Evolutionary conservation across 2,113 vertebrate species (phyloP).

Genomic region (Hippoglossus stenolepis): DNA sequence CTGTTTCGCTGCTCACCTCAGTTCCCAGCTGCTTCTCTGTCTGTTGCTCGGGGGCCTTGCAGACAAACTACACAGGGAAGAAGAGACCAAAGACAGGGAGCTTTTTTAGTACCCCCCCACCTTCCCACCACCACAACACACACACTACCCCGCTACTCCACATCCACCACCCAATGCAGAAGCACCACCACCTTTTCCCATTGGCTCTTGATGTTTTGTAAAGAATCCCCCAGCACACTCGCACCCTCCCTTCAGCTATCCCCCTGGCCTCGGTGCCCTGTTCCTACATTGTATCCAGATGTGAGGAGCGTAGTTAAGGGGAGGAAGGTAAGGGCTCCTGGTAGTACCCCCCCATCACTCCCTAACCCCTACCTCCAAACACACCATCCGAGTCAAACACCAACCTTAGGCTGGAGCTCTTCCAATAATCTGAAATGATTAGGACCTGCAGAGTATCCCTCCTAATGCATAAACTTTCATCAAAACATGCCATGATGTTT

Average conservation of each 20-base stretch:
- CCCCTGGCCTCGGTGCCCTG: slow-evolving; percentile 53
- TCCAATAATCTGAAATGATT: slow-evolving; percentile 7
- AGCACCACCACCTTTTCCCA: slow-evolving; percentile 53
- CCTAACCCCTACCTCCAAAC: slow-evolving; percentile 2
- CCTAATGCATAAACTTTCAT: neutral
- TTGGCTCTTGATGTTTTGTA: too few relatives aligned
- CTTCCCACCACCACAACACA: slow-evolving; percentile 31
- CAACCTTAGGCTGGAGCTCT: slow-evolving; percentile 2
- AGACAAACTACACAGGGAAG: slow-evolving; percentile 70
- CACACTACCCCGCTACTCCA: slow-evolving; percentile 33
- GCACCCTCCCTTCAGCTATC: slow-evolving; percentile 47
- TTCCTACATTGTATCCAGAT: slow-evolving; percentile 82
- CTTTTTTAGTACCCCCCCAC: slow-evolving; percentile 47
- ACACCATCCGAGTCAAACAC: slow-evolving; percentile 23
- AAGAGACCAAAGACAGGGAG: slow-evolving; percentile 73
- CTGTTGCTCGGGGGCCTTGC: slow-evolving; percentile 71
- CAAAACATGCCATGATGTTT: neutral
- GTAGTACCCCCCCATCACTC: slow-evolving; percentile 27
- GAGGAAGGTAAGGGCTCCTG: slow-evolving; percentile 59
- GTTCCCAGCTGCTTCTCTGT: slow-evolving; percentile 67
- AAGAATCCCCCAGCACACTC: too few relatives aligned
- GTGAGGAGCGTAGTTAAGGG: slow-evolving; percentile 67
- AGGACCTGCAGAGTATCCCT: neutral
- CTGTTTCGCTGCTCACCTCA: slow-evolving; percentile 54
- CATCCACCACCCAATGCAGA: slow-evolving; percentile 36